phyloP scores from a whole-genome alignment of 2,888 invertebrate genomes.

The Drepanosiphum platanoidis region DNA sequence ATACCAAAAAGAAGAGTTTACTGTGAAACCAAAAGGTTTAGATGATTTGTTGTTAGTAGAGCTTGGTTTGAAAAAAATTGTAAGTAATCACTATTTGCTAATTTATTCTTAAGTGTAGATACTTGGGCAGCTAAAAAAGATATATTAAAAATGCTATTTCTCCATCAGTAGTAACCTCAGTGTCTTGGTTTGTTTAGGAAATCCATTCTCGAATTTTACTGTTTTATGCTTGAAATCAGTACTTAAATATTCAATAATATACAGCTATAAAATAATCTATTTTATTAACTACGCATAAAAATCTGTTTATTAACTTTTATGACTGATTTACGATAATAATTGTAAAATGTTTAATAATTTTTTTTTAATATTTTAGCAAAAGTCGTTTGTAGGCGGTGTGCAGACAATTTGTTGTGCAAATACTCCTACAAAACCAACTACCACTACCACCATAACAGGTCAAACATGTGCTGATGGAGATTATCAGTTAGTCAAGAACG shows the following conservation, averaged over 20 bases:
- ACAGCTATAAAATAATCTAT: neutral
- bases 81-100: too few species aligned
- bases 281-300: neutral
- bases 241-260: neutral
- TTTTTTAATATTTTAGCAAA: slow-evolving; percentile 69
- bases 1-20: too few species aligned
- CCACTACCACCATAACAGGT: slow-evolving; percentile 80
- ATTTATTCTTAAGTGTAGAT: too few species aligned
- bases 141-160: too few species aligned
- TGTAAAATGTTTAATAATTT: slow-evolving; percentile 19
- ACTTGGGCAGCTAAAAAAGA: neutral
- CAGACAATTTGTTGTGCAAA: slow-evolving; percentile 67
- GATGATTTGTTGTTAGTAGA: too few species aligned
- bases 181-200: neutral
- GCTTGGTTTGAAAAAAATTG: too few species aligned
- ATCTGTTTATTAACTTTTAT: slow-evolving; percentile 24
- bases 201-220: too few species aligned
- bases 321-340: neutral
- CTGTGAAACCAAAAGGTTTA: too few species aligned
- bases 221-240: neutral
- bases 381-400: slow-evolving; percentile 74
- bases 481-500: slow-evolving; percentile 98
- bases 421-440: slow-evolving; percentile 66
- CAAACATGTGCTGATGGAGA: slow-evolving; percentile 89
- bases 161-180: too few species aligned